Evolutionary conservation across 64 coral and sea anemone genomes (phyloP), one percentile per base, ranked within the genome.

Genomic region (Hydrozoanthus tunicans): DNA sequence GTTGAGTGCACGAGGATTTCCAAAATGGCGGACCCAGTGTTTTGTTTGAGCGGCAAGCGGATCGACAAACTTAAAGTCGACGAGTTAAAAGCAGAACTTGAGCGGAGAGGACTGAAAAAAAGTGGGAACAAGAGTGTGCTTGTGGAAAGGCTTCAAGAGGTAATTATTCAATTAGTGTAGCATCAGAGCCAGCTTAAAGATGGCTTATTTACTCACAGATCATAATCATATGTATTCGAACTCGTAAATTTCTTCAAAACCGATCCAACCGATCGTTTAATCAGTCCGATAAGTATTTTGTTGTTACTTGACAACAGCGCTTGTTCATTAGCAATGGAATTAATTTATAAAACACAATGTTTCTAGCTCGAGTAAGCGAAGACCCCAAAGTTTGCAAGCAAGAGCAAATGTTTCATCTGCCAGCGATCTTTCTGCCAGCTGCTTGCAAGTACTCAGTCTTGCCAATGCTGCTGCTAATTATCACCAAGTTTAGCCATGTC

Each of bases 1-100:
- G 61, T 68, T 3, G 58, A 73, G 51, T 86, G 93, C 92, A 90
- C 91, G 94, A 62, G 90, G 77, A 73, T 76, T 77, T 96, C 61
- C 95, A 99, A 99, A 73, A 99, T 99, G 97, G 97, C 97, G 92
- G 95, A 96, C 59, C 70, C 85, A 55, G 95, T 94, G 89, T 94
- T 96, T 53, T 25, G 75, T 83, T 89, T 96, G 58, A 79, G 95
- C 59, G 97, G 94, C 9, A 91, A 93, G 73, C 81, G 89, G 73
- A 89, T 99, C 79, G 90, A 85, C 27, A 91, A 99, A 75, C 70
- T 99, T 17, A 99, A 99, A 79, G 94, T 95, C 65, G 97, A 99
- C 84, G 97, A 99, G 77, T 90, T 99, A 3, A 99, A 99, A 81
- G 73, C 73, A 12, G 97, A 95, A 77, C 92, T 99, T 64, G 97